Percentiles rank a stretch among this genome's conserved stretches.
Conservation (phyloP, 2,113 vertebrate species). For the Amazona guildingii region DNA sequence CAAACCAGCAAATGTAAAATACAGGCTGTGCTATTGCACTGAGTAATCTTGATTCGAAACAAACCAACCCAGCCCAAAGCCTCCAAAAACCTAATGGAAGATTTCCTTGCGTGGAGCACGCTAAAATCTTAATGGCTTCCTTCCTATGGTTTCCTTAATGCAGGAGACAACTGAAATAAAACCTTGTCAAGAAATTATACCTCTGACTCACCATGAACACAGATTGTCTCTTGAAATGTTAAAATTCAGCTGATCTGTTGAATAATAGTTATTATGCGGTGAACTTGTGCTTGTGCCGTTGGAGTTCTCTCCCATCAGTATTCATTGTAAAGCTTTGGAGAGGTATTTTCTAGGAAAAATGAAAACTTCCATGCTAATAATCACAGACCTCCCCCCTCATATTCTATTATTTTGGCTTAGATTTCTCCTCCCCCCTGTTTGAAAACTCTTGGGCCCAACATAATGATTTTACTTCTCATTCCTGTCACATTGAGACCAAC, state of each 20-base stretch:
- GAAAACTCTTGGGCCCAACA: neutral
- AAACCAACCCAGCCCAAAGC: neutral
- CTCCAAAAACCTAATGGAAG: neutral
- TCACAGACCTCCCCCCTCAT: neutral
- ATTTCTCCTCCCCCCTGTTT: neutral
- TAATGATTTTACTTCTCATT: neutral
- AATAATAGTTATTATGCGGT: neutral
- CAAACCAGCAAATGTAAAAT: neutral
- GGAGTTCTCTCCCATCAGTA: neutral
- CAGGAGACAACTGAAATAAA: conserved; percentile 25
- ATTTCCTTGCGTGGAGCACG: neutral
- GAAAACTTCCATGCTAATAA: neutral
- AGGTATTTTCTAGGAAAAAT: neutral
- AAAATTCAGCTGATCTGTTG: conserved; percentile 15
- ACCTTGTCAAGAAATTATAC: conserved; percentile 8
- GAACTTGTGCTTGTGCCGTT: neutral
- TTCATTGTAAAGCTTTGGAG: neutral
- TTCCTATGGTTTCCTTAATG: neutral
- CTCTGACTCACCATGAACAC: neutral
- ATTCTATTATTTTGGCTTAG: neutral
- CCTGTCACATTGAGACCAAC: neutral
- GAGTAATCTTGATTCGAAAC: neutral
- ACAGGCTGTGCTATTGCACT: neutral
- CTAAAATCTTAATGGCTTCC: neutral
- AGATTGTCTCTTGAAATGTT: conserved; percentile 35